A percentile compares a stretch with the other conserved stretches of the same genome.
These are phyloP conservation scores for Papilio aristodemus DNA, from an alignment of 1,140 invertebrate species.

Conservation along the genomic window DNA sequence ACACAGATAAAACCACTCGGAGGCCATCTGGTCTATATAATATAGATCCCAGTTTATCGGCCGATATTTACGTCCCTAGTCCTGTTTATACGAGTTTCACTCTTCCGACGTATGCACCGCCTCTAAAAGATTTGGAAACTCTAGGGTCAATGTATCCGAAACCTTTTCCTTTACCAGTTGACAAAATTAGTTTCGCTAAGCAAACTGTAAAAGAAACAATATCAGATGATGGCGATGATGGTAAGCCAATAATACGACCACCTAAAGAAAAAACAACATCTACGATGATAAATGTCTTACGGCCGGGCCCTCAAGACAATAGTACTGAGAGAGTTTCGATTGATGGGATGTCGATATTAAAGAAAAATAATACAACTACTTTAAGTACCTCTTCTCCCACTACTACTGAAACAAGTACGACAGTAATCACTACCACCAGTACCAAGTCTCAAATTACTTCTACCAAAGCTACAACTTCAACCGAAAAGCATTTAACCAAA, in stretches of 20 bases:
- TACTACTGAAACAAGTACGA: constrained; percentile 38
- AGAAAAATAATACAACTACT: constrained; percentile 56
- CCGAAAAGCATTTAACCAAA: constrained; percentile 49
- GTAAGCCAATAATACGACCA: constrained; percentile 70
- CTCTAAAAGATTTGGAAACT: constrained; percentile 77
- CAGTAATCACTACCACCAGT: constrained; percentile 33
- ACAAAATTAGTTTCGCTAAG: constrained; percentile 82
- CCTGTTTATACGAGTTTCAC: constrained; percentile 86
- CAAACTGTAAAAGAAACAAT: constrained; percentile 53
- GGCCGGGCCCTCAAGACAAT: constrained; percentile 59
- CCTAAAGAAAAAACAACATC: constrained; percentile 77
- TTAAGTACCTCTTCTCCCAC: constrained; percentile 38
- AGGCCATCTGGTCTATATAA: constrained; percentile 57
- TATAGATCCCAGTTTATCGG: constrained; percentile 64
- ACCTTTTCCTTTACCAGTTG: constrained; percentile 84
- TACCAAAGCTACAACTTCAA: constrained; percentile 37
- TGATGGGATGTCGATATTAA: constrained; percentile 72
- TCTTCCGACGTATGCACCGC: constrained; percentile 81
- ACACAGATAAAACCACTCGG: constrained; percentile 55
- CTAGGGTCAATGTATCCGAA: constrained; percentile 79
- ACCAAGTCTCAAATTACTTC: constrained; percentile 34
- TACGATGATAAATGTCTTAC: constrained; percentile 68
- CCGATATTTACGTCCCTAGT: constrained; percentile 70
- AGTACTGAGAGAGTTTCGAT: constrained; percentile 67
- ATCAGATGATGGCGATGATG: constrained; percentile 60